phyloP scores from a whole-genome alignment of 2,888 invertebrate species.

The Spodoptera exigua region DNA sequence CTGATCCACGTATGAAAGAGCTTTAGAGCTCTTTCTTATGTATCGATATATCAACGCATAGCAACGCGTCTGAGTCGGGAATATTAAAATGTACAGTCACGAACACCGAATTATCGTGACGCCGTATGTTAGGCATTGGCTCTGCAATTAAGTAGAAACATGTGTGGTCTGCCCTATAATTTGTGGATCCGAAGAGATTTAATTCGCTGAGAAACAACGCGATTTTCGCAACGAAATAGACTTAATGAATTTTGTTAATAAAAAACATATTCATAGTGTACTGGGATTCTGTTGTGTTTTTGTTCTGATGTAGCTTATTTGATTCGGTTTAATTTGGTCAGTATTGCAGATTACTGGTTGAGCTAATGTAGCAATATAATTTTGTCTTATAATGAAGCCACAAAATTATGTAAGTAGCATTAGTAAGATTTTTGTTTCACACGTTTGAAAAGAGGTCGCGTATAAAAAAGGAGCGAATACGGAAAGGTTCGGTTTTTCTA shows the following conservation, averaged over 20 bases:
- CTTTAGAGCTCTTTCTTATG: slow-evolving; percentile 45
- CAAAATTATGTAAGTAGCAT: no score
- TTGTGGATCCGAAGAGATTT: slow-evolving; percentile 50
- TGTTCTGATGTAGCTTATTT: slow-evolving; percentile 20
- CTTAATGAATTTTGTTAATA: slow-evolving; percentile 47
- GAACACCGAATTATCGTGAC: slow-evolving; percentile 74
- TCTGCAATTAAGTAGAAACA: slow-evolving; percentile 58
- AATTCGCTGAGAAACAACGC: slow-evolving; percentile 35
- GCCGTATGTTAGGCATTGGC: slow-evolving; percentile 62
- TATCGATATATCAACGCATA: slow-evolving; percentile 84
- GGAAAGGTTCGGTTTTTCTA: no score
- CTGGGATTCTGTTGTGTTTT: slow-evolving; percentile 28
- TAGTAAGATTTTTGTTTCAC: no score
- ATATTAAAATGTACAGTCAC: slow-evolving; percentile 85
- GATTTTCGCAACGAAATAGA: slow-evolving; percentile 53
- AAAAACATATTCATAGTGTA: slow-evolving; percentile 40
- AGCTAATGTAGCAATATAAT: slow-evolving; percentile 1
- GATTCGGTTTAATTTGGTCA: slow-evolving; percentile 26
- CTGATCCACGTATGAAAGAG: slow-evolving; percentile 26
- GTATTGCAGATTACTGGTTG: slow-evolving; percentile 13
- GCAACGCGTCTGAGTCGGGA: slow-evolving; percentile 74
- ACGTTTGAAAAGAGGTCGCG: no score
- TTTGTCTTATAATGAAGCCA: no score
- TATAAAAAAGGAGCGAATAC: no score
- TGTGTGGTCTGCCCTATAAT: slow-evolving; percentile 62